Evolutionary conservation across 2,888 invertebrate genomes (phyloP), one percentile per base, ranked within the genome.

Genomic region (Agriotes lineatus): DNA sequence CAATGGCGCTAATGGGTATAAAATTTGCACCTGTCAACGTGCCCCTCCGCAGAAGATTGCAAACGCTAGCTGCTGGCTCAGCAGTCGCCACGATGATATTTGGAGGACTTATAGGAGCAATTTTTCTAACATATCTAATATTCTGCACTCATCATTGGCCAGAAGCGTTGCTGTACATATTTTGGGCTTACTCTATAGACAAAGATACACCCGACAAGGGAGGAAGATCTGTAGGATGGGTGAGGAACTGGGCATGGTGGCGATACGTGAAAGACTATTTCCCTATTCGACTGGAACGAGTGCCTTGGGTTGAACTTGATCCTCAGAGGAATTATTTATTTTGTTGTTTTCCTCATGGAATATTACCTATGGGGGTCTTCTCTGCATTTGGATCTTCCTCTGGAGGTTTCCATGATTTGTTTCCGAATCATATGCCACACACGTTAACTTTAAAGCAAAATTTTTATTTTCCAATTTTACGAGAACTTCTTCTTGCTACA

Each of bases 321-420:
- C 91, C 96, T 0, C 85, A 89, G 33, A 89, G 87, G 76, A 96
- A 96, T 83, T 97, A 98, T 81, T 86, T 97, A 18, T 89, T 96
- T 69, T 95, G 96, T 4, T 90, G 91, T 69, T 97, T 95, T 83
- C 98, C 98, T 0, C 98, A 99, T 83, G 98, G 98, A 0, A 78
- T 83, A 70, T 86, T 97, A 14, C 91, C 94, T 50, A 88, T 91
- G 18, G 96, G 97, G 0, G 89, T 91, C 0, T 92, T 94, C 74
- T 88, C 89, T 0, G 91, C 93, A 37, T 96, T 97, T 84, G 91
- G 89, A 0, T 92, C 94, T 54, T 87, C 88, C 1, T 81, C 87
- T 0, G 83, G 82, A 6, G 86, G 85, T 68, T 77, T n/a, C n/a
- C n/a, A 79, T 0, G 79, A 85, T 42, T 71, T 85, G 7, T 89